A percentile compares a stretch with the other conserved stretches of the same genome.
Evolutionary conservation across 2,888 invertebrate genomes (phyloP).

Genomic region (Cremastobaeus sp.): DNA sequence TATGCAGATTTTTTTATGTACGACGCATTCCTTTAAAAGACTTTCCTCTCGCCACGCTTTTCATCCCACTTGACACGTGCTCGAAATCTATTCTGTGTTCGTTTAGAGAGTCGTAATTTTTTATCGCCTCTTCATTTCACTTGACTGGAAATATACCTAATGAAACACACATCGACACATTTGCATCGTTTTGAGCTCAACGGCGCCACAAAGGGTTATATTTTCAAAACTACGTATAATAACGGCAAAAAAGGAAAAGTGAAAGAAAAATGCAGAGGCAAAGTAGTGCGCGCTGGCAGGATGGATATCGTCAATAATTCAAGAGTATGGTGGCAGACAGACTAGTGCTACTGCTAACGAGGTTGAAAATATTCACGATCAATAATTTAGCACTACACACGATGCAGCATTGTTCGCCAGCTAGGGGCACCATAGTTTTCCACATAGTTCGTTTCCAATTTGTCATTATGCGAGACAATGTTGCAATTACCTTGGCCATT

Average conservation of each 20-base stretch:
- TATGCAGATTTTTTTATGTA: conserved; percentile 41
- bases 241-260: conserved; percentile 22
- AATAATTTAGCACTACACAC: conserved; percentile 48
- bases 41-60: conserved; percentile 5
- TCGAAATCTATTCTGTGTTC: conserved; percentile 25
- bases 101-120: conserved; percentile 21
- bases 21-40: conserved; percentile 27
- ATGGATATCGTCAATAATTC: conserved; percentile 57
- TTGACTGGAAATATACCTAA: conserved; percentile 24
- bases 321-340: conserved; percentile 46
- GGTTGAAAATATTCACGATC: conserved; percentile 60
- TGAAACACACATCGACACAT: conserved; percentile 21
- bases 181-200: conserved; percentile 12
- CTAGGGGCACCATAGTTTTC: conserved; percentile 30
- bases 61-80: conserved; percentile 21
- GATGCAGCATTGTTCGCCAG: conserved; percentile 44
- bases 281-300: conserved; percentile 44
- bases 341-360: conserved; percentile 53
- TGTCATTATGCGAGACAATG: conserved; percentile 31
- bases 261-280: conserved; percentile 38
- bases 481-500: conserved; percentile 34
- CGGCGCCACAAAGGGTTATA: conserved; percentile 1
- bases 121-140: conserved; percentile 8
- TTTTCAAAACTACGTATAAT: conserved; percentile 17
- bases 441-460: conserved; percentile 35